A percentile compares a stretch with the other conserved stretches of the same genome.
Conservation (phyloP, 2,888 invertebrate species). For the Drosophila limbata region DNA sequence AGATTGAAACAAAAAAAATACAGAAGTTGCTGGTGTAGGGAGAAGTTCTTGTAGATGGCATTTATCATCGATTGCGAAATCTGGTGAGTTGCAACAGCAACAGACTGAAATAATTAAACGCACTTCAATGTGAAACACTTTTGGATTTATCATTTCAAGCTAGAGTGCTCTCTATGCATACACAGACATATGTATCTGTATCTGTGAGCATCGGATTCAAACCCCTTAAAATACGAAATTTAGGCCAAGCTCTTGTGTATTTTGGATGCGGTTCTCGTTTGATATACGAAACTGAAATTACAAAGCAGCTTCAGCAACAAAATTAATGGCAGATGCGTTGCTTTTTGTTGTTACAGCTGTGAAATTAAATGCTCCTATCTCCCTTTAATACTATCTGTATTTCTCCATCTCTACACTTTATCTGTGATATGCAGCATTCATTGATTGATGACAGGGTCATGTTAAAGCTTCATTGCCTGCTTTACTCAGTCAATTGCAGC, state of each 20-base stretch:
- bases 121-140: slow-evolving; percentile 23
- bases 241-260: slow-evolving; percentile 47
- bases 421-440: slow-evolving; percentile 6
- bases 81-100: background rate
- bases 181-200: background rate
- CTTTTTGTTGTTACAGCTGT: slow-evolving; percentile 25
- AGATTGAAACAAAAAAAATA: no score
- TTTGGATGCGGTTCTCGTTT: slow-evolving; percentile 30
- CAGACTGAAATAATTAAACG: slow-evolving; percentile 10
- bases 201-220: background rate
- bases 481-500: slow-evolving; percentile 37
- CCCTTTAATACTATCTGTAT: slow-evolving; percentile 3
- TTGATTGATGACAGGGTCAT: slow-evolving; percentile 46
- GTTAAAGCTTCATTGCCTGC: slow-evolving; percentile 16
- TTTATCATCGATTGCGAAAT: slow-evolving; percentile 2
- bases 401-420: background rate
- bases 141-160: slow-evolving; percentile 25
- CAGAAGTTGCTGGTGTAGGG: background rate
- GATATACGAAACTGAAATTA: slow-evolving; percentile 40
- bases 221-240: slow-evolving; percentile 18
- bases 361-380: slow-evolving; percentile 23
- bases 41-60: background rate
- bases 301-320: slow-evolving; percentile 22
- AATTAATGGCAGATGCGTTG: slow-evolving; percentile 47
- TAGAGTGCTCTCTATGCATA: slow-evolving; percentile 4